These are phyloP conservation scores for Aricia agestis DNA, from an alignment of 1,140 invertebrate species.

Conservation along the genomic window DNA sequence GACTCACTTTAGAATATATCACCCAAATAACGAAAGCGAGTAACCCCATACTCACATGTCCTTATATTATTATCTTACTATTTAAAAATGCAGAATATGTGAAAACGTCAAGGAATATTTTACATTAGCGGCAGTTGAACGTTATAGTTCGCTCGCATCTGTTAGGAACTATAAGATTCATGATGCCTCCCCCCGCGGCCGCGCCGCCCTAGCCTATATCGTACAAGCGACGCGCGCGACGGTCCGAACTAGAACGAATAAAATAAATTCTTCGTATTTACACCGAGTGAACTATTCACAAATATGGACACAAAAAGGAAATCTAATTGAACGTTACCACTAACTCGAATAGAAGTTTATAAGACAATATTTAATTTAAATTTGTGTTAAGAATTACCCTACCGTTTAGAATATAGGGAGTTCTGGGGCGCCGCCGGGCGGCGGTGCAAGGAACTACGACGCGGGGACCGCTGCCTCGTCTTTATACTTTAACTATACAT, in stretches of 20 bases:
- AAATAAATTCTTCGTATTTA: slow-evolving; percentile 63
- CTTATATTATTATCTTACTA: slow-evolving; percentile 57
- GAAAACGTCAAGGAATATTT: slow-evolving; percentile 72
- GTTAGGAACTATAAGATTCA: slow-evolving; percentile 76
- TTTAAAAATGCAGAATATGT: slow-evolving; percentile 75
- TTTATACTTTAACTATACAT: slow-evolving; percentile 63
- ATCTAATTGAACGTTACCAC: slow-evolving; percentile 56
- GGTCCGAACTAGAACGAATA: slow-evolving; percentile 63
- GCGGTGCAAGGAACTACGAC: slow-evolving; percentile 71
- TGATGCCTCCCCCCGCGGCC: slow-evolving; percentile 54
- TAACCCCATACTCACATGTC: slow-evolving; percentile 64
- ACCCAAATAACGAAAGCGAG: slow-evolving; percentile 73
- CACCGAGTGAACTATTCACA: slow-evolving; percentile 56
- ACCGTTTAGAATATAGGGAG: slow-evolving; percentile 73
- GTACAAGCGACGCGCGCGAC: slow-evolving; percentile 50
- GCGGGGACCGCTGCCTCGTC: slow-evolving; percentile 48
- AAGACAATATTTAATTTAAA: slow-evolving; percentile 50
- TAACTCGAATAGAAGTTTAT: slow-evolving; percentile 59
- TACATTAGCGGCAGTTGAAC: slow-evolving; percentile 72
- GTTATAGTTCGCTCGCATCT: slow-evolving; percentile 73
- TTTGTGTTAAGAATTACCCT: slow-evolving; percentile 68
- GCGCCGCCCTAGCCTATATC: slow-evolving; percentile 48
- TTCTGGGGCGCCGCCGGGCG: slow-evolving; percentile 63
- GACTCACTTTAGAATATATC: slow-evolving; percentile 72
- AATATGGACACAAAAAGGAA: slow-evolving; percentile 56